phyloP scores from a whole-genome alignment of 2,113 vertebrate genomes.

The Eolophus roseicapilla region DNA sequence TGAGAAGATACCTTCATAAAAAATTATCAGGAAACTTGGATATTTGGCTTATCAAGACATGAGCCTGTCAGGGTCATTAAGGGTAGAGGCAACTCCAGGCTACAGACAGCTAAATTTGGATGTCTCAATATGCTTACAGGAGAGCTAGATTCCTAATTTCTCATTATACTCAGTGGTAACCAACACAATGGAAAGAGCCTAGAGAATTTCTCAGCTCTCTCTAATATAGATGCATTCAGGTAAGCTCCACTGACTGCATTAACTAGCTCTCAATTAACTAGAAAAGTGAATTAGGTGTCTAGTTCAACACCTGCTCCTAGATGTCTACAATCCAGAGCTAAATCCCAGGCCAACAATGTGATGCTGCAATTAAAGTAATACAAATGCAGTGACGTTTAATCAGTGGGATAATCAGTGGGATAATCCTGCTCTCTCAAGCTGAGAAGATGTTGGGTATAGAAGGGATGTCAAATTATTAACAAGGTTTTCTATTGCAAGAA shows the following conservation, averaged over 20 bases:
- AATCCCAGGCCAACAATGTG: neutral
- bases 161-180: neutral
- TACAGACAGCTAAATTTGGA: neutral
- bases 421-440: neutral
- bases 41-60: neutral
- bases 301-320: conserved; percentile 23
- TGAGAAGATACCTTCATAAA: neutral
- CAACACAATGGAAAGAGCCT: neutral
- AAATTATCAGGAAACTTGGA: neutral
- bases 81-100: neutral
- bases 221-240: neutral
- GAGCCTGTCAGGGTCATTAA: neutral
- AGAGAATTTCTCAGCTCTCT: neutral
- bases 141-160: neutral
- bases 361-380: conserved; percentile 5
- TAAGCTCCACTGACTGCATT: neutral
- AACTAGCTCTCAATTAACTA: conserved; percentile 13
- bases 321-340: neutral
- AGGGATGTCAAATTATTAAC: neutral
- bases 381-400: neutral
- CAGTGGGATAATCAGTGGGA: neutral
- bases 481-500: neutral
- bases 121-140: neutral
- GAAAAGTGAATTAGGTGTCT: conserved; percentile 14
- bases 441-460: neutral